phyloP scores from a whole-genome alignment of 2,113 vertebrate species.

The Mohoua ochrocephala region DNA sequence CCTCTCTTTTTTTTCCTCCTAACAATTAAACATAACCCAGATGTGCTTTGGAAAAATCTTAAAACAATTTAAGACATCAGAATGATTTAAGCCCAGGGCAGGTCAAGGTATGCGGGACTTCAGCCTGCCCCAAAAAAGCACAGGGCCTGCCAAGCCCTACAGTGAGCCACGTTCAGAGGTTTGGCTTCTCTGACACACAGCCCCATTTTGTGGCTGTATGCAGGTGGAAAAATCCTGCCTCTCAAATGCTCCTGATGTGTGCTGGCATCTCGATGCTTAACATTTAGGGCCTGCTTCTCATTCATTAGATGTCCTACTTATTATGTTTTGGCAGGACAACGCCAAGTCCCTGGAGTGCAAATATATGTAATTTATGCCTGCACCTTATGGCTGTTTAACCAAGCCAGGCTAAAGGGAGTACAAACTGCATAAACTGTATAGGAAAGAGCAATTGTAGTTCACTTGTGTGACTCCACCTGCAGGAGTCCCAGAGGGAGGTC shows the following conservation, averaged over 20 bases:
- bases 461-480: background rate
- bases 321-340: background rate
- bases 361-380: conserved; percentile 16
- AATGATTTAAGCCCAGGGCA: conserved; percentile 26
- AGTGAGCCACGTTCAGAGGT: background rate
- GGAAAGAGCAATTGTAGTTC: background rate
- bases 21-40: conserved; percentile 57
- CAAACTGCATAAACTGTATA: background rate
- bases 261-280: background rate
- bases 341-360: background rate
- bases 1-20: background rate
- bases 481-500: background rate
- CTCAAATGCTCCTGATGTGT: background rate
- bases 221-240: conserved; percentile 45
- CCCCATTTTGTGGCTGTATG: background rate
- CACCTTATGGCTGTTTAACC: background rate
- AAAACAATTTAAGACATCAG: background rate
- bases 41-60: conserved; percentile 51
- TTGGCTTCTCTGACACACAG: background rate
- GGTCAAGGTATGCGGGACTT: conserved; percentile 9
- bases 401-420: background rate
- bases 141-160: background rate
- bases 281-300: conserved; percentile 2
- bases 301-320: background rate
- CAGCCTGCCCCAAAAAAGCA: conserved; percentile 3